Conservation (phyloP, 2,888 invertebrate species). For the Encarsia formosa region DNA sequence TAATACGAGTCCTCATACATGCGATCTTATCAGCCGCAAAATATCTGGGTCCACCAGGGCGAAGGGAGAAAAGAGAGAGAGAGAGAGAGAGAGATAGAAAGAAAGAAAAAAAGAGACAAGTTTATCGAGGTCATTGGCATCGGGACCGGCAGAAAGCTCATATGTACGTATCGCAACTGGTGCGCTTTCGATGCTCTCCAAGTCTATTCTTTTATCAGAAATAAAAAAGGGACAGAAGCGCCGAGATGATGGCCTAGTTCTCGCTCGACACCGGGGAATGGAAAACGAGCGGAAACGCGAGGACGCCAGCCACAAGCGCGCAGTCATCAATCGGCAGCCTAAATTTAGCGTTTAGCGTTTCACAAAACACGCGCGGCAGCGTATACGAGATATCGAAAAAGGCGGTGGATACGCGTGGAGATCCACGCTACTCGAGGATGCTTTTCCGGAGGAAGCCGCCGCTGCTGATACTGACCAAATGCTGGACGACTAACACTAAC, state of each 20-base stretch:
- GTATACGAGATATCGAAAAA: too few relatives aligned
- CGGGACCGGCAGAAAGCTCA: background rate
- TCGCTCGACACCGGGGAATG: background rate
- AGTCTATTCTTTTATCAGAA: background rate
- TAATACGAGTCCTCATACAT: too few relatives aligned
- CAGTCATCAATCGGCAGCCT: too few relatives aligned
- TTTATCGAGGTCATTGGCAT: slow-evolving; percentile 33
- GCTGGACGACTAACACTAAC: too few relatives aligned
- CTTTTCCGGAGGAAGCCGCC: background rate
- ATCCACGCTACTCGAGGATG: too few relatives aligned
- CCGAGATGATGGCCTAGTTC: slow-evolving; percentile 16
- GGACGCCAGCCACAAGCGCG: too few relatives aligned
- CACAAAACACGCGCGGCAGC: background rate
- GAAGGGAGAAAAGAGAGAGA: too few relatives aligned
- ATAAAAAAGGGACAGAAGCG: too few relatives aligned
- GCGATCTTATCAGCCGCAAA: slow-evolving; percentile 5
- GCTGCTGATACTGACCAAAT: background rate
- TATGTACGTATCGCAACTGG: too few relatives aligned
- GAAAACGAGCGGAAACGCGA: background rate
- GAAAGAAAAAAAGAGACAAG: background rate
- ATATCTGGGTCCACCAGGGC: too few relatives aligned
- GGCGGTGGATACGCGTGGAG: too few relatives aligned
- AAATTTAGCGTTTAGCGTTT: slow-evolving; percentile 9
- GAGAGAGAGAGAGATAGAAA: background rate
- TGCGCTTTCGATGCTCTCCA: too few relatives aligned